phyloP scores from a whole-genome alignment of 2,797 vertebrate species.

The Xenops minutus region DNA sequence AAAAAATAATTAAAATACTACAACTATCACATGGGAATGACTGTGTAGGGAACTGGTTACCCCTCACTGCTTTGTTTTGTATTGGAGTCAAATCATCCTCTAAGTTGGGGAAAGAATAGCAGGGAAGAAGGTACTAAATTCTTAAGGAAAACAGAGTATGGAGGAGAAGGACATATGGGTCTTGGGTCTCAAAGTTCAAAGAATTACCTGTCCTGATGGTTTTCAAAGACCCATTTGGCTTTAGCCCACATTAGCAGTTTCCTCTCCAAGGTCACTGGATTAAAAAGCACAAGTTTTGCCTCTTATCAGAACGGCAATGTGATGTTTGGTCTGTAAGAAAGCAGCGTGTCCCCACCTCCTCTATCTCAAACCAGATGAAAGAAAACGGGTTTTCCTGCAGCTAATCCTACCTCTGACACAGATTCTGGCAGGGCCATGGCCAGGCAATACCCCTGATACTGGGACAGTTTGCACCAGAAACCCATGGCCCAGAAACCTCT shows the following conservation, averaged over 20 bases:
- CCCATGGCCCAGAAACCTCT: not conserved
- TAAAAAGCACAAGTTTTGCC: not conserved
- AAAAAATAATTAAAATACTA: not conserved
- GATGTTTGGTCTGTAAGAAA: not conserved
- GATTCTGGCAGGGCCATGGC: not conserved
- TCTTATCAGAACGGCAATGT: not conserved
- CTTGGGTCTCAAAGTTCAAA: not conserved
- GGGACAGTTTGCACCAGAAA: not conserved
- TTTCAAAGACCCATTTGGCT: not conserved
- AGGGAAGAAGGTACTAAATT: not conserved
- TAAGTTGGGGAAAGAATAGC: not conserved
- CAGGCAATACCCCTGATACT: not conserved
- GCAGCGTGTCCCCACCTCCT: accelerated
- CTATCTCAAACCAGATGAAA: not conserved
- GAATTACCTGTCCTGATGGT: not conserved
- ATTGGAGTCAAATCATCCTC: not conserved
- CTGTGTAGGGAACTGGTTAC: not conserved
- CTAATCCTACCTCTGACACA: not conserved
- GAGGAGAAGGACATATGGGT: not conserved
- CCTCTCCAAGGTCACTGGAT: not conserved
- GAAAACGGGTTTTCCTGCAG: not conserved
- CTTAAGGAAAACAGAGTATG: not conserved
- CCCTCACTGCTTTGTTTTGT: not conserved
- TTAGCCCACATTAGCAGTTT: not conserved
- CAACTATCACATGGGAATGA: not conserved